Evolutionary conservation across 2,113 vertebrate species (phyloP).

Genomic region (Sus scrofa): T2T-Sscrofa CM000812.6:278239001-278239500

Average conservation of each 20-base stretch:
- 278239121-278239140: no score
- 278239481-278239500: conserved; percentile 14
- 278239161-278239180: no score
- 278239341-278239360: background rate
- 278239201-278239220: no score
- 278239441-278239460: background rate
- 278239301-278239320: conserved; percentile 30
- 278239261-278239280: conserved; percentile 38
- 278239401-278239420: background rate
- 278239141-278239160: no score
- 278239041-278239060: no score
- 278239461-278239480: conserved; percentile 33
- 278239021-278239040: no score
- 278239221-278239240: conserved; percentile 65
- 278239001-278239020: no score
- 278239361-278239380: background rate
- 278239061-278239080: no score
- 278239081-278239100: no score
- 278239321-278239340: background rate
- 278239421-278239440: background rate
- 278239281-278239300: conserved; percentile 49
- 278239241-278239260: conserved; percentile 28
- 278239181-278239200: no score
- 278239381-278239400: background rate
- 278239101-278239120: no score